Conservation (phyloP, 2,113 vertebrate genomes). For the Sorex araneus region DNA sequence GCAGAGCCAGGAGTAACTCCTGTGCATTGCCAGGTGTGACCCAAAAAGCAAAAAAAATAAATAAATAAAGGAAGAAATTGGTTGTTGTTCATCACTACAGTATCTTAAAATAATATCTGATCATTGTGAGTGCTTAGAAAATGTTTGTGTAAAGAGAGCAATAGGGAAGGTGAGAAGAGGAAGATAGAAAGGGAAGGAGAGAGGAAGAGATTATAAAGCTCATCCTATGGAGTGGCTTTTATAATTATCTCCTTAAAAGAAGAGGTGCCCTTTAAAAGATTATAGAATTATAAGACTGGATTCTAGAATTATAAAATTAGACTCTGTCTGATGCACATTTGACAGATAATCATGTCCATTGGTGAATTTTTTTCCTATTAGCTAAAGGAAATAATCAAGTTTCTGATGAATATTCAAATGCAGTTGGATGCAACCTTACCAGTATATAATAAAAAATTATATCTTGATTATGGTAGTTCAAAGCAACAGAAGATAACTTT, state of each 20-base stretch:
- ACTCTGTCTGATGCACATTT: background rate
- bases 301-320: too few relatives aligned
- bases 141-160: conserved; percentile 22
- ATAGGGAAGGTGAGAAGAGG: background rate
- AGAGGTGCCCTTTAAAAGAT: conserved; percentile 49
- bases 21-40: too few relatives aligned
- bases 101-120: background rate
- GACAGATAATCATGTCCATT: conserved; percentile 19
- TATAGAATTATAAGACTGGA: background rate
- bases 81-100: background rate
- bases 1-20: too few relatives aligned
- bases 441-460: background rate
- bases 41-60: too few relatives aligned
- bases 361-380: conserved; percentile 44
- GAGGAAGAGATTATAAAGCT: conserved; percentile 3
- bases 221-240: conserved; percentile 2
- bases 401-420: conserved; percentile 52
- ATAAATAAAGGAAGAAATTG: conserved; percentile 19
- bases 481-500: conserved; percentile 39
- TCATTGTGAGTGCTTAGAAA: background rate
- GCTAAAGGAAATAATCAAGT: conserved; percentile 53
- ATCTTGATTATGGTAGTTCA: background rate
- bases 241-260: conserved; percentile 3
- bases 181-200: background rate
- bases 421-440: conserved; percentile 37